Base-by-base conservation (phyloP, 2,888 invertebrate species). In the Stramonita haemastoma region DNA sequence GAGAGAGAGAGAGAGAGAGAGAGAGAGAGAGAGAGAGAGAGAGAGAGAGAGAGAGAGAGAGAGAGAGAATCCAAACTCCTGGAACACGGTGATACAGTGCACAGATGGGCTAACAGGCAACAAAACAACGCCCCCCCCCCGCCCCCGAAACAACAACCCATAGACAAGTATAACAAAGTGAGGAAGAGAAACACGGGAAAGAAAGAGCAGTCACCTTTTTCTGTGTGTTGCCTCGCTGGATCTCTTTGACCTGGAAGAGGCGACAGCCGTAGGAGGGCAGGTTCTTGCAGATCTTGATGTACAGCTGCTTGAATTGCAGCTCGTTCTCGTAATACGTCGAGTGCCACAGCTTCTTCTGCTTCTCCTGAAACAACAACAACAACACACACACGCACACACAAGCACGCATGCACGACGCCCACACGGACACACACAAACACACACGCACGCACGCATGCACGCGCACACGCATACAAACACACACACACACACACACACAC, bases 281-380 rank as follows among this genome's bases (percentile, higher is more conserved):
- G 88, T 97, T 96, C 91, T 97, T 96, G 93, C 97, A 97, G 89
- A 97, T 97, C 94, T 97, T 97, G 89, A 97, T 96, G 95, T 97
- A 97, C 81, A 97, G 95, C 93, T 97, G 97, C 94, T 97, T 97
- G 93, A 97, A 96, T 91, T 97, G 97, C 11, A 97, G 94, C 93
- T 97, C 97, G 87, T 97, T 97, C 93, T 97, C 97, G 93, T 97
- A 97, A 81, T 97, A 96, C 17, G 97, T 96, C 2, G 97, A 97
- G 94, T 97, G 97, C 95, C 97, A 97, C 70, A 97, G 95, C 94
- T 97, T 97, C 91, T 97, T 96, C 94, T 97, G 97, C 92, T 97
- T 97, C 91, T 97, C 97, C 97, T 97, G 95, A 0, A 94, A 93
- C 86, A 87, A 60, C 22, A 22, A 17, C 57, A 57, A 57, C 8